Evolutionary conservation across 2,113 vertebrate species (phyloP).

Genomic region (Ceyx margarethae): DNA sequence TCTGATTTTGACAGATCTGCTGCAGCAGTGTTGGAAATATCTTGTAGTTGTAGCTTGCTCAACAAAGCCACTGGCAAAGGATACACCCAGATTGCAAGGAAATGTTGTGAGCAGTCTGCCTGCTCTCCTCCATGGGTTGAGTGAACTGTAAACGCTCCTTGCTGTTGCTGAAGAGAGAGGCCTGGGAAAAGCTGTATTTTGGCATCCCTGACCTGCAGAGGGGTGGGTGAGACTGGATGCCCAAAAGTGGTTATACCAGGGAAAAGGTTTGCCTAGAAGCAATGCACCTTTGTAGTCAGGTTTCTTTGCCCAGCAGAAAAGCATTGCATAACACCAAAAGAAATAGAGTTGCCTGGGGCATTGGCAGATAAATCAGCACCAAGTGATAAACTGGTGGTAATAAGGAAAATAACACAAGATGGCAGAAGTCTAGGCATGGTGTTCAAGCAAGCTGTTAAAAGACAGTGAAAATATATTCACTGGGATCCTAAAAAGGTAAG

Average conservation of each 20-base stretch:
- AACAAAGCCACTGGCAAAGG: not conserved
- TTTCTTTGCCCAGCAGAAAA: not conserved
- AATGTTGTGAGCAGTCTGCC: not conserved
- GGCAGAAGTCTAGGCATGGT: not conserved
- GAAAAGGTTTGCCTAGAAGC: not conserved
- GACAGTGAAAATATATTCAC: not conserved
- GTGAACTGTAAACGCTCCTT: not conserved
- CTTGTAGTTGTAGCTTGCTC: not conserved
- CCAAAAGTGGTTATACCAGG: fast-evolving
- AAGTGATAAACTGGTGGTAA: not conserved
- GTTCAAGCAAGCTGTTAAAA: not conserved
- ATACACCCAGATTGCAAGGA: not conserved
- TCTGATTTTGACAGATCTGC: not conserved
- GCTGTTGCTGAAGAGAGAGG: not conserved
- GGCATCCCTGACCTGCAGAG: fast-evolving
- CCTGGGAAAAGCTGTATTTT: fast-evolving
- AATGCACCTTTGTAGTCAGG: not conserved
- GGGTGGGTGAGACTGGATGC: not conserved
- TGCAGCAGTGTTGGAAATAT: fast-evolving
- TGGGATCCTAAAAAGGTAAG: not conserved
- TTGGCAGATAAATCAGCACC: not conserved
- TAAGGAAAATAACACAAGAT: not conserved
- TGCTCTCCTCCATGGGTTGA: fast-evolving
- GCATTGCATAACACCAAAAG: not conserved
- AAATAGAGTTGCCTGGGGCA: not conserved